Conservation (phyloP, 2,113 vertebrate genomes). For the Delphinapterus leucas region DNA sequence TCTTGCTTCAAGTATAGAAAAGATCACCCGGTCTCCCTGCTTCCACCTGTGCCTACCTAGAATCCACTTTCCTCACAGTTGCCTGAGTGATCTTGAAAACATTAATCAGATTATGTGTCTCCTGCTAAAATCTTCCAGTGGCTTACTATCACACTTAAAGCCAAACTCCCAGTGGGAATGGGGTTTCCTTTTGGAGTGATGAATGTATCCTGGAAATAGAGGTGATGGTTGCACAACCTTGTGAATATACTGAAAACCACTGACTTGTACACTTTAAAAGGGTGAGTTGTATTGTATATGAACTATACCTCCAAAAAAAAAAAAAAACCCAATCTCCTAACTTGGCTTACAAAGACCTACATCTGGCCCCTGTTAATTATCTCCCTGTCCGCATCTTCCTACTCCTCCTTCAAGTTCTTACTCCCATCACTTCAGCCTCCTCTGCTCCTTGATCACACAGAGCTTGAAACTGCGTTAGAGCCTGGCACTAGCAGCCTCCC, state of each 20-base stretch:
- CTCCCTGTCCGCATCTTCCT: background rate
- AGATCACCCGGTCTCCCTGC: background rate
- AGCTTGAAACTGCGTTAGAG: background rate
- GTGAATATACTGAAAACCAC: background rate
- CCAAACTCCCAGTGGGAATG: background rate
- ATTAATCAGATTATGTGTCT: background rate
- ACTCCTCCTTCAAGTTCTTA: too few relatives aligned
- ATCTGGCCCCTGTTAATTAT: background rate
- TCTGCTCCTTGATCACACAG: background rate
- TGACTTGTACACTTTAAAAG: background rate
- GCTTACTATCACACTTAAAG: background rate
- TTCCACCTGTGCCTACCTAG: background rate
- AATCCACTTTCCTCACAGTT: background rate
- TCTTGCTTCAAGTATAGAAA: background rate
- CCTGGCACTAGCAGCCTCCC: background rate
- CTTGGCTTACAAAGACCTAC: background rate
- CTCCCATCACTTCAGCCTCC: fast-evolving
- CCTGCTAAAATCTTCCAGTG: background rate
- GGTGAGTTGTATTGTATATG: background rate
- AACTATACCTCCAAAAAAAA: background rate
- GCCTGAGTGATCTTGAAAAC: background rate
- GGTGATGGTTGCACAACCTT: background rate
- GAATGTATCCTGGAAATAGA: background rate
- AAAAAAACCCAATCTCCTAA: background rate
- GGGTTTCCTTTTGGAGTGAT: background rate